Evolutionary conservation across 2,888 invertebrate genomes (phyloP), one percentile per base, ranked within the genome.

Genomic region (Thymelicus acteon): DNA sequence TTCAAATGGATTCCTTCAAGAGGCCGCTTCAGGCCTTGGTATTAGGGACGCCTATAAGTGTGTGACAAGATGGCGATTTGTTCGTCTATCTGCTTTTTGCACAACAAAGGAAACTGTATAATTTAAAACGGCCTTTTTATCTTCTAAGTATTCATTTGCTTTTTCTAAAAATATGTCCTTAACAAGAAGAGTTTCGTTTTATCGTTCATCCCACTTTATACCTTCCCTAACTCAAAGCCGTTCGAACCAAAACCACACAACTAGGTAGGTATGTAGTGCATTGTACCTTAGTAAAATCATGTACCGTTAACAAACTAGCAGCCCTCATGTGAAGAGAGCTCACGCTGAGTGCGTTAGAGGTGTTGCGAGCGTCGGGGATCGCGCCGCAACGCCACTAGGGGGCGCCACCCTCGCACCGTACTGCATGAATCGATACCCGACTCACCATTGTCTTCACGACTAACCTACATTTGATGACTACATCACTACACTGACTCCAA

Each of bases 331-430:
- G 85, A 86, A 90, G 89, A 87, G 87, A 85, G 85, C 85, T 88
- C 83, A 83, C 84, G 82, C 85, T 82, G 87, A 88, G 87, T 88
- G 88, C 86, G 88, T 87, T 85, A 88, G 84, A 92, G 92, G 92
- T 93, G 93, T 93, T 87, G 88, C 86, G 88, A 90, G 88, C 89
- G 92, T 89, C 89, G 88, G 89, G 85, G 90, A 90, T 88, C 89
- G 90, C 84, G 85, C 84, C 85, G 83, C 44, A 4, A 44, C 44
- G 44, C 44, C 44, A 12, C 44, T 12, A 82, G 78, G 75, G 75
- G 75, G 74, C 71, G 64, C 77, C 75, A 67, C 78, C 79, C 77
- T 77, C 79, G 75, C 76, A 67, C 73, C 68, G 69, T 71, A 90
- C 88, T 92, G 91, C 92, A 92, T 85, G 89, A 92, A 93, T 93